Conservation (phyloP, 2,888 invertebrate species). For the Mimachlamys varia region DNA sequence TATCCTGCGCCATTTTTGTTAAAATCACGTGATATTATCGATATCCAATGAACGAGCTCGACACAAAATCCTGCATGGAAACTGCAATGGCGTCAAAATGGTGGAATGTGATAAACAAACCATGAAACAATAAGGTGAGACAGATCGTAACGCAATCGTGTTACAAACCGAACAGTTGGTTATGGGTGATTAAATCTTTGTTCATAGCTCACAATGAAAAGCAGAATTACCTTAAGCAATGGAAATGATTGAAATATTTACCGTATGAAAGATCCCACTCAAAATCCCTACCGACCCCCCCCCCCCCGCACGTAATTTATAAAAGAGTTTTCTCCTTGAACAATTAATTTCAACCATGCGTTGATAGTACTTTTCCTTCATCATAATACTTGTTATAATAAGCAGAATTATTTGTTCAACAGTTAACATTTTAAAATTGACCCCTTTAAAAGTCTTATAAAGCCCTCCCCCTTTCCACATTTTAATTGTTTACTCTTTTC, state of each 20-base stretch:
- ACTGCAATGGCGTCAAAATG: slow-evolving; percentile 75
- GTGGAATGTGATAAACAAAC: slow-evolving; percentile 54
- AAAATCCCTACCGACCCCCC: neutral
- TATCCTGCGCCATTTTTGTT: slow-evolving; percentile 45
- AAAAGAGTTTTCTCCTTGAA: too few species aligned
- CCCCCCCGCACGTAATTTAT: too few species aligned
- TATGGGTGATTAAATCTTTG: neutral
- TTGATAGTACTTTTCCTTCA: too few species aligned
- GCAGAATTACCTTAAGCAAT: neutral
- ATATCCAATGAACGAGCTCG: slow-evolving; percentile 53
- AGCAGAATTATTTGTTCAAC: too few species aligned
- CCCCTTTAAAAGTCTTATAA: too few species aligned
- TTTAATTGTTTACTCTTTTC: too few species aligned
- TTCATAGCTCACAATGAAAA: neutral
- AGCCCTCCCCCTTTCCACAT: too few species aligned
- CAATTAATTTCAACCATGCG: too few species aligned
- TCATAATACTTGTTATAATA: too few species aligned
- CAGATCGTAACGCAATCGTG: slow-evolving; percentile 7
- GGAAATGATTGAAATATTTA: neutral
- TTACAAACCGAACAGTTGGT: neutral
- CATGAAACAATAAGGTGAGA: slow-evolving; percentile 12
- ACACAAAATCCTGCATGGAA: slow-evolving; percentile 66
- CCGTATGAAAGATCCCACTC: neutral
- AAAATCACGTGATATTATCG: slow-evolving; percentile 34
- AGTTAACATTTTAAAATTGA: too few species aligned